Percentiles rank a stretch among this genome's conserved stretches.
Evolutionary conservation across 2,113 vertebrate genomes (phyloP).

Genomic region (Eublepharis macularius): DNA sequence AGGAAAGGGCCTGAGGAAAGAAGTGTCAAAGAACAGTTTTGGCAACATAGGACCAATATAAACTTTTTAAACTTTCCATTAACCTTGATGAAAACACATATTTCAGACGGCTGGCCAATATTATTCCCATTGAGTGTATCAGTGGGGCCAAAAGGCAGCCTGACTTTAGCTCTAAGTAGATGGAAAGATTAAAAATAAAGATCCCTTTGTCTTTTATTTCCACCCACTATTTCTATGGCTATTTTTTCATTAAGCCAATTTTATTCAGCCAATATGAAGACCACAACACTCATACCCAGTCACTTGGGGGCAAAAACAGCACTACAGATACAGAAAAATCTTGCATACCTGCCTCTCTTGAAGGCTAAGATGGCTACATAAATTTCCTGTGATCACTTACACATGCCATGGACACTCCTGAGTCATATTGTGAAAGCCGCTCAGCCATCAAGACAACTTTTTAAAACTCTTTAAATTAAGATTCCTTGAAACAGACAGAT

Average conservation of each 20-base stretch:
- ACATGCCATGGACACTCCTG: constrained; percentile 42
- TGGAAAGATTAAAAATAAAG: not conserved
- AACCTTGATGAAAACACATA: not conserved
- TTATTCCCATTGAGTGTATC: not conserved
- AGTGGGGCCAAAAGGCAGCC: not conserved
- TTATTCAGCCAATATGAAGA: not conserved
- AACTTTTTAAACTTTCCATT: not conserved
- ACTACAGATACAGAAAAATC: constrained; percentile 19
- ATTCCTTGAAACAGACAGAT: constrained; percentile 45
- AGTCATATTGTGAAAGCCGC: constrained; percentile 47
- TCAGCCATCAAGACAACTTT: constrained; percentile 53
- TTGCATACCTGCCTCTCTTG: constrained; percentile 30
- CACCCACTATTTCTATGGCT: constrained; percentile 14
- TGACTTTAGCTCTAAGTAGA: not conserved
- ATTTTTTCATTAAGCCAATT: too few relatives aligned
- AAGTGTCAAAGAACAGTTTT: not conserved
- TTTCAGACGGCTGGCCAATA: not conserved
- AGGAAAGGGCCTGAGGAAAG: not conserved
- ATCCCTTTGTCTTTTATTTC: not conserved
- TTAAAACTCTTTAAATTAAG: constrained; percentile 45
- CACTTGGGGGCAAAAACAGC: not conserved
- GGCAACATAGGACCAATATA: not conserved
- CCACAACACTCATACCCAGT: constrained; percentile 10
- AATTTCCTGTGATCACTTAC: constrained; percentile 47
- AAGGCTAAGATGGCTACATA: constrained; percentile 24